Evolutionary conservation across 2,113 vertebrate species (phyloP).

Genomic region (Petroica traversi): DNA sequence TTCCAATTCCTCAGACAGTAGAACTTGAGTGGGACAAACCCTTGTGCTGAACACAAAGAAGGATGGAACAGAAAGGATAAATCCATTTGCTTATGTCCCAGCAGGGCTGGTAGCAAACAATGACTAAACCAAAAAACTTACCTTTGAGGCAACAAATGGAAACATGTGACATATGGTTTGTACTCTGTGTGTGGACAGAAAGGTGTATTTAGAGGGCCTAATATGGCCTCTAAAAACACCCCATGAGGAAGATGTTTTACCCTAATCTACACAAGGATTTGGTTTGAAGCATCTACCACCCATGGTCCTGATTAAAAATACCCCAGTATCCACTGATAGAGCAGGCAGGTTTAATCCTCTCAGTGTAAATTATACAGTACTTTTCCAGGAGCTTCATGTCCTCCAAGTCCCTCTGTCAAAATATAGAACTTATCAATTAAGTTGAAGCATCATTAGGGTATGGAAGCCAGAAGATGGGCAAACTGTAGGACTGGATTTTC

Average conservation of each 20-base stretch:
- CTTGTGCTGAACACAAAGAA: background rate
- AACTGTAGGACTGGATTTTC: background rate
- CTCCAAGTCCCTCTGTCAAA: background rate
- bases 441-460: background rate
- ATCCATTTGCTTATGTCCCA: background rate
- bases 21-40: background rate
- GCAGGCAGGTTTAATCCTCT: background rate
- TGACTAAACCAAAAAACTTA: background rate
- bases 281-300: background rate
- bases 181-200: background rate
- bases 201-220: background rate
- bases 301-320: background rate
- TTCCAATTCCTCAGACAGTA: background rate
- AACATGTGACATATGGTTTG: background rate
- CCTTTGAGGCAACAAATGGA: background rate
- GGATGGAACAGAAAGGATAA: background rate
- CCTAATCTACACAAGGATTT: background rate
- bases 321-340: background rate
- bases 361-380: background rate
- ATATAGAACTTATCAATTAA: background rate
- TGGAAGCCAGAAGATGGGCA: background rate
- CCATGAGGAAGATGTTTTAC: background rate
- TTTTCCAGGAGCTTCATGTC: background rate
- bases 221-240: background rate
- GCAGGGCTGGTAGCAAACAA: background rate